Base-by-base conservation (phyloP, 2,888 invertebrate species). In the Tetragonula carbonaria region DNA sequence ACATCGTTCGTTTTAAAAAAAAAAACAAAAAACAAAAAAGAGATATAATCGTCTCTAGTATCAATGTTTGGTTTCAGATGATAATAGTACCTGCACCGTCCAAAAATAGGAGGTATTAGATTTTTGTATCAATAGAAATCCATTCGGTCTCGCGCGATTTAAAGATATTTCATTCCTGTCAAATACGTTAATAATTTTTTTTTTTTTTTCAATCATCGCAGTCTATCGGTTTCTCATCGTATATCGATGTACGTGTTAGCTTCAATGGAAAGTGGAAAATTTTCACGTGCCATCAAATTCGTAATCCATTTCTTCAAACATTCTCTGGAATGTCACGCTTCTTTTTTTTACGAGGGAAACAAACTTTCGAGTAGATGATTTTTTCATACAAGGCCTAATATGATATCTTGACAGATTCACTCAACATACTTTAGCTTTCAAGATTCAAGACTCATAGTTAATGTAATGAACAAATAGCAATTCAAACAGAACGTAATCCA, bases 211-310 rank as follows among this genome's bases (percentile, higher is more conserved):
- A 76, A 88, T 53, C 53, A 85, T 87, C 82, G 62, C 16, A 11
- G n/a, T 55, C 66, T 18, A 77, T 50, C 2, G 87, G 88, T 88
- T 90, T 91, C 87, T 91, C 63, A 89, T 84, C 91, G 86, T 92
- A 91, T 92, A 93, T 91, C 92, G 92, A 92, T 92, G 92, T 91
- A 88, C 87, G 88, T 89, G 87, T 88, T 90, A 84, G 16, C 63
- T 63, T 62, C n/a, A 23, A 71, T 38, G 38, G 16, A 57, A 71
- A 55, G 33, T 11, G 55, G 38, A 70, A 3, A 21, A 63, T 74
- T 57, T 53, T 33, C 33, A 53, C 33, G 65, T 74, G 74, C 23
- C 38, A 57, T 74, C 74, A 51, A 13, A 53, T 67, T 75, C 45
- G 18, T 16, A 23, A 45, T 51, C 51, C 13, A 33, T 33, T 74